Evolutionary conservation across 1,140 invertebrate species (phyloP).

Genomic region (Battus philenor): DNA sequence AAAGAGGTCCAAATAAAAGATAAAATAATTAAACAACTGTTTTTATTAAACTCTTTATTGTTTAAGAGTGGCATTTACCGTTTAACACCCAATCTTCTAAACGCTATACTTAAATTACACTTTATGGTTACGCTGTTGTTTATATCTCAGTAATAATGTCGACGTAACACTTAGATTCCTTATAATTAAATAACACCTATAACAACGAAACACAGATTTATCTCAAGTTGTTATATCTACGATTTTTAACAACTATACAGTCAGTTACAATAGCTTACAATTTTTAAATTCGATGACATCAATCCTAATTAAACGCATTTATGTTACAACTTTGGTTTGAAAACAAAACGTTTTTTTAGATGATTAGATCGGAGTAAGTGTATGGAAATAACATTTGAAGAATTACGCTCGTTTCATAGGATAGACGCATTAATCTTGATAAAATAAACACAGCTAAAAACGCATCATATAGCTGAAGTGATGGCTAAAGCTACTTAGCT

Average conservation of each 20-base stretch:
- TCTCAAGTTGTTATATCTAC: conserved; percentile 13
- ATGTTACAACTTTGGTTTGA: too few species aligned
- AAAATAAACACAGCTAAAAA: too few species aligned
- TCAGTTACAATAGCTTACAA: conserved; percentile 13
- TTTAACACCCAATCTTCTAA: conserved; percentile 5
- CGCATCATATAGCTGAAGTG: too few species aligned
- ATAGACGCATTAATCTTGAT: too few species aligned
- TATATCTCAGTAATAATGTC: conserved; percentile 24
- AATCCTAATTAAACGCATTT: too few species aligned
- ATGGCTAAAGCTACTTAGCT: too few species aligned
- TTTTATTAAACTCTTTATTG: conserved; percentile 4
- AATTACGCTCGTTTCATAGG: too few species aligned
- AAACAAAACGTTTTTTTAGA: too few species aligned
- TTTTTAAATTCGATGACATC: conserved; percentile 14
- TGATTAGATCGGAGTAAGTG: too few species aligned
- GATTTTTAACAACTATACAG: conserved; percentile 15
- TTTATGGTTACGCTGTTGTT: conserved; percentile 2
- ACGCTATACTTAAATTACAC: not conserved
- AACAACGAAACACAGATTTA: conserved; percentile 31
- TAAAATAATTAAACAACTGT: too few species aligned
- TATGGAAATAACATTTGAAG: too few species aligned
- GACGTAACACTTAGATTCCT: conserved; percentile 60
- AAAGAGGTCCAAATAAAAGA: too few species aligned
- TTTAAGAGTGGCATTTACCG: conserved; percentile 6
- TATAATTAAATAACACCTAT: conserved; percentile 73